Conservation (phyloP, 2,113 vertebrate genomes). For the Ptyas mucosa region DNA sequence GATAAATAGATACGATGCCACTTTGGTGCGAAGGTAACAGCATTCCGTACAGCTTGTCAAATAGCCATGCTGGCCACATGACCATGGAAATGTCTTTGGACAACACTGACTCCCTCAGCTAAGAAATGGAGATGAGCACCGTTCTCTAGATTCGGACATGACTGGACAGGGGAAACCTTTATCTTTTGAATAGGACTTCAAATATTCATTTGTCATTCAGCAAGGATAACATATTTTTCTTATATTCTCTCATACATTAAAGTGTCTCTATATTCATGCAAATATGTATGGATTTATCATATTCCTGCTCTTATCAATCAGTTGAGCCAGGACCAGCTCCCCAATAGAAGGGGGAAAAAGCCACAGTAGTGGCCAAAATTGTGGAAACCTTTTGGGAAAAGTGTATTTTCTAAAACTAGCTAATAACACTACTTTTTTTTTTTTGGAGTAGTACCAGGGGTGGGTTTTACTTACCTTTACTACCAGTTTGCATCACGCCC, state of each 20-base stretch:
- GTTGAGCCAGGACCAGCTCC: neutral
- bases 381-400: too few relatives aligned
- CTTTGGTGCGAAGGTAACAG: neutral
- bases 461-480: too few relatives aligned
- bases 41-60: accelerated
- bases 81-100: neutral
- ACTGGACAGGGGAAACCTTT: neutral
- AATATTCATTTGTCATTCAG: neutral
- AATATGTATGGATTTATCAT: neutral
- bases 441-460: too few relatives aligned
- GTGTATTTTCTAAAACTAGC: too few relatives aligned
- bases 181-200: neutral
- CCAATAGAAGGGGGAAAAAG: neutral
- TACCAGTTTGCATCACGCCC: too few relatives aligned
- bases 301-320: constrained; percentile 12
- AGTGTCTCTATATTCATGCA: neutral
- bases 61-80: neutral
- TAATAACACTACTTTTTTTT: too few relatives aligned
- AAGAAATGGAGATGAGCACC: neutral
- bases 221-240: neutral
- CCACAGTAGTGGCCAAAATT: too few relatives aligned
- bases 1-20: neutral
- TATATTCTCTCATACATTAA: neutral
- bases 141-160: neutral
- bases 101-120: neutral